These are phyloP conservation scores for Actinopyga echinites DNA, from an alignment of 53 echinoderm and acorn worm species.

Conservation along the genomic window DNA sequence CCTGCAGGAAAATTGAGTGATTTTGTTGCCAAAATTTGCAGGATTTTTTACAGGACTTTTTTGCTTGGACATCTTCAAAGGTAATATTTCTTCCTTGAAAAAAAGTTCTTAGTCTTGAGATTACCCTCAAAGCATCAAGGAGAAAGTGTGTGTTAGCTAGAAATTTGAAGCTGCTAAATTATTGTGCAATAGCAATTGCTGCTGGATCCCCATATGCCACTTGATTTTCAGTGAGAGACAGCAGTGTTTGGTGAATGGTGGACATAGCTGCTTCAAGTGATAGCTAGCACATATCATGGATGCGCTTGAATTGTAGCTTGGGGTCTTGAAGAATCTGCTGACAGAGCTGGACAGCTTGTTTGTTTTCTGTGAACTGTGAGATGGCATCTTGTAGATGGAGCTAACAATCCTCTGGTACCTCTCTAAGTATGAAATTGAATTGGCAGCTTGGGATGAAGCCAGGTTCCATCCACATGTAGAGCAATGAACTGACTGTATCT, in stretches of 20 bases:
- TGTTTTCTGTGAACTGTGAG: too few relatives aligned
- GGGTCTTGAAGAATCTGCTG: background rate
- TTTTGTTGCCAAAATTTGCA: background rate
- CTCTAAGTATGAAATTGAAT: too few relatives aligned
- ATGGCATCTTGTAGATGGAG: too few relatives aligned
- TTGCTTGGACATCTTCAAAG: background rate
- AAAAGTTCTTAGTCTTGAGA: background rate
- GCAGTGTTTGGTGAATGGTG: background rate
- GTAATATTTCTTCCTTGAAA: background rate
- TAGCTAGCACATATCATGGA: background rate
- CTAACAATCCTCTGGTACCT: too few relatives aligned
- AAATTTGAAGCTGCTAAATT: background rate
- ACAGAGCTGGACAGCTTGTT: background rate
- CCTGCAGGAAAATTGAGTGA: background rate
- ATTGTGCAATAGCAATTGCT: too few relatives aligned
- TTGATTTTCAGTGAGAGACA: background rate
- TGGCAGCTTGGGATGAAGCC: too few relatives aligned
- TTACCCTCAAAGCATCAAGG: background rate
- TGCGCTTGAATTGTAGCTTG: slow-evolving; percentile 7
- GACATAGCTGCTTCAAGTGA: background rate
- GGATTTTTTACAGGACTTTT: background rate
- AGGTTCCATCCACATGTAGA: too few relatives aligned
- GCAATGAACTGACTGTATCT: too few relatives aligned
- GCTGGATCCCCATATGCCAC: background rate
- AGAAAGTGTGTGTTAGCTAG: background rate